A percentile compares a stretch with the other conserved stretches of the same genome.
phyloP scores from a whole-genome alignment of 2,113 vertebrate genomes.

The Datnioides undecimradiatus region DNA sequence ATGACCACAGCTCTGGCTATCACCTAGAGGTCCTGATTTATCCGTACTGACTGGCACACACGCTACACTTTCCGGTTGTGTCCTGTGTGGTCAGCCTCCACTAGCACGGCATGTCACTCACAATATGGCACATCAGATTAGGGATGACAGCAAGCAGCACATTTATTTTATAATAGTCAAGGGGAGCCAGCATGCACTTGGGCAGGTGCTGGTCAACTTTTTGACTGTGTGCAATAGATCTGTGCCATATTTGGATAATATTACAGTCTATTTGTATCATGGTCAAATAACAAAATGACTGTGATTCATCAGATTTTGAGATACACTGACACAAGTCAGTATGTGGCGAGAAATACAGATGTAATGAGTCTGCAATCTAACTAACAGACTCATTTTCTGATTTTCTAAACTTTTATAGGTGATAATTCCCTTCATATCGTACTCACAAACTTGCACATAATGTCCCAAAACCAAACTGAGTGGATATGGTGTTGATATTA shows the following conservation, averaged over 20 bases:
- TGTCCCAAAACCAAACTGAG: background rate
- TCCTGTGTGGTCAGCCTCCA: slow-evolving; percentile 14
- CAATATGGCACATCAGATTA: slow-evolving; percentile 31
- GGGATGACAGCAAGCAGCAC: slow-evolving; percentile 10
- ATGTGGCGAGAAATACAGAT: background rate
- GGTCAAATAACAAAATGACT: background rate
- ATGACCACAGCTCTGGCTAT: background rate
- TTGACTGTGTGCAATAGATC: background rate
- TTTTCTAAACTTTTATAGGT: background rate
- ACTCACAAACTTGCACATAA: background rate
- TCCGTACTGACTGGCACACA: slow-evolving; percentile 33
- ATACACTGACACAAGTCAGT: background rate
- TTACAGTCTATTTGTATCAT: background rate
- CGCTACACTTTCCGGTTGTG: background rate
- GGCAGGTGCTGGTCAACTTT: background rate
- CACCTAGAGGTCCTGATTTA: slow-evolving; percentile 17
- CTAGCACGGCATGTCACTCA: slow-evolving; percentile 28
- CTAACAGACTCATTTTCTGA: background rate
- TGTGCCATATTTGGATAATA: background rate
- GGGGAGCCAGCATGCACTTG: background rate
- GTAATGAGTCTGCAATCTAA: too few species aligned
- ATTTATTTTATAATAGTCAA: background rate
- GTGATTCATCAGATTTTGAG: background rate
- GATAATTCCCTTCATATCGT: background rate
- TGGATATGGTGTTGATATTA: background rate